phyloP scores from a whole-genome alignment of 2,888 invertebrate genomes.

The Liposcelis brunnea region DNA sequence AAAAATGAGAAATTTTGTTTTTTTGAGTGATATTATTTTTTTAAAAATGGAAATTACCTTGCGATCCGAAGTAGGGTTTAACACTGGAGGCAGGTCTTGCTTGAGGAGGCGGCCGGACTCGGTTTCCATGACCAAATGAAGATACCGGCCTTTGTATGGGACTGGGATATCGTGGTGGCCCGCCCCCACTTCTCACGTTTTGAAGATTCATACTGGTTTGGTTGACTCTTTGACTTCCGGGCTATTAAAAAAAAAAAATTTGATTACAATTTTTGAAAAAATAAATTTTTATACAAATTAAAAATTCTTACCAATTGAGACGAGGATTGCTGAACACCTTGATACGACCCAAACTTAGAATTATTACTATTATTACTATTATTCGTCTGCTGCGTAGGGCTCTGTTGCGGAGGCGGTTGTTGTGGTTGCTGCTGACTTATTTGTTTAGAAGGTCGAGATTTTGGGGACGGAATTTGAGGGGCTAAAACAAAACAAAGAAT shows the following conservation, averaged over 20 bases:
- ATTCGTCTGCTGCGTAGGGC: constrained; percentile 34
- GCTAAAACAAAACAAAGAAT: constrained; percentile 23
- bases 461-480: constrained; percentile 39
- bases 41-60: background rate
- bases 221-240: constrained; percentile 12
- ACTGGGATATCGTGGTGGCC: constrained; percentile 31
- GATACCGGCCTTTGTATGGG: constrained; percentile 38
- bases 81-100: background rate
- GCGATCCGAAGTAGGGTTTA: constrained; percentile 6
- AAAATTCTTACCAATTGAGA: constrained; percentile 6
- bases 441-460: constrained; percentile 34
- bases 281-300: constrained; percentile 7
- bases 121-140: constrained; percentile 19
- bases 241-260: constrained; percentile 11
- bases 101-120: constrained; percentile 23
- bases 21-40: too few species aligned
- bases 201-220: constrained; percentile 8
- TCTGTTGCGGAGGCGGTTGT: constrained; percentile 32
- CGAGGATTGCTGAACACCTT: constrained; percentile 11
- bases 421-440: constrained; percentile 22
- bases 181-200: constrained; percentile 16
- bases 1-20: too few species aligned
- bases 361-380: background rate
- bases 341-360: background rate
- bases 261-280: background rate